Evolutionary conservation across 2,113 vertebrate species (phyloP).

Genomic region (Cyrtonyx montezumae): DNA sequence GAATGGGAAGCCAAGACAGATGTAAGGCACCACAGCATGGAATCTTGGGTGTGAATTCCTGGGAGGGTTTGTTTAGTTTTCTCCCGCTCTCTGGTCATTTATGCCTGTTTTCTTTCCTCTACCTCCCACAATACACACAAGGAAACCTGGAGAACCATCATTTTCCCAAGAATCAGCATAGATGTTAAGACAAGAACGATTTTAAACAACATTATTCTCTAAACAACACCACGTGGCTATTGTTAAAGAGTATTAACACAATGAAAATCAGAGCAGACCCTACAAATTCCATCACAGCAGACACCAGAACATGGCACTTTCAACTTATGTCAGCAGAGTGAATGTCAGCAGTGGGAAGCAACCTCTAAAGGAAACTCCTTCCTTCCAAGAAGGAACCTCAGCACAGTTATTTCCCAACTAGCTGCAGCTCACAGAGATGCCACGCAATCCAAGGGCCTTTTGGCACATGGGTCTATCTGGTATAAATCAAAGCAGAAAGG

Average conservation of each 20-base stretch:
- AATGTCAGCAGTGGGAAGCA: background rate
- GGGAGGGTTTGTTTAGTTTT: background rate
- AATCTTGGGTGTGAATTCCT: background rate
- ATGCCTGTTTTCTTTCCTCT: background rate
- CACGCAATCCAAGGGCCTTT: background rate
- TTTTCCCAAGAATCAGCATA: background rate
- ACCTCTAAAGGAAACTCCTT: background rate
- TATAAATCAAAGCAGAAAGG: background rate
- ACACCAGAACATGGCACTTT: background rate
- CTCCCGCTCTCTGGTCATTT: background rate
- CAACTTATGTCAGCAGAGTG: background rate
- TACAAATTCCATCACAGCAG: background rate
- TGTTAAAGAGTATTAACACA: background rate
- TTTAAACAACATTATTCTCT: background rate
- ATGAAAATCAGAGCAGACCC: background rate
- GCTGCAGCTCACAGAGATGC: background rate
- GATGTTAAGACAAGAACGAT: background rate
- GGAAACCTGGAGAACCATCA: background rate
- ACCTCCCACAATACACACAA: background rate
- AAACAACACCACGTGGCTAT: background rate
- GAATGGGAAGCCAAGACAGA: no score
- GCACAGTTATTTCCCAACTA: background rate
- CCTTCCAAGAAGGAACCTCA: background rate
- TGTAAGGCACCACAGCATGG: background rate
- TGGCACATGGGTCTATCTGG: background rate